Evolutionary conservation across 2,888 invertebrate species (phyloP), one percentile per base, ranked within the genome.

Genomic region (Heliconius charithonia): DNA sequence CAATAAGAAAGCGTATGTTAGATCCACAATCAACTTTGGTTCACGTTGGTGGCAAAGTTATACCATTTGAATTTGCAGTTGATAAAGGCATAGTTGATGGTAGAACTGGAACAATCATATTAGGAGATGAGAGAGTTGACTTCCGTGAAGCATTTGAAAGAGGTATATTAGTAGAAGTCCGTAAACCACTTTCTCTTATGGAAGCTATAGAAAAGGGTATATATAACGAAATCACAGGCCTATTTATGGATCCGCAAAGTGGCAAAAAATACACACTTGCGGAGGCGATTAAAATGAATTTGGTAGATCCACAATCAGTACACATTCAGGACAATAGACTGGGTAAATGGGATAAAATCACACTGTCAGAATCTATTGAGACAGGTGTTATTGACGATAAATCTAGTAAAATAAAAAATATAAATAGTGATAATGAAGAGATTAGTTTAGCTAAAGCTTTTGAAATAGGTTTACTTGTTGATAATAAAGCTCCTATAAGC

Each of bases 21-120:
- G 98, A 98, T 91, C 96, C 97, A 73, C 97, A 97, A 81, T 97
- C 97, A 62, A 98, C 98, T n/a, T 95, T 98, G 85, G 98, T 98
- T 59, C 97, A 97, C 83, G 96, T 98, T 80, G 96, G 97, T 80
- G 98, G 98, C 76, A 97, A 97, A 88, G 95, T 97, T 2, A 96
- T 97, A 84, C 97, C 98, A 19, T 98, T 98, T 89, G 97, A 97
- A 86, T 96, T 97, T 86, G 98, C 98, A 67, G 96, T 98, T 41
- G 96, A 96, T 83, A 96, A 96, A 81, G 97, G 97, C 73, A 96
- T 98, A 56, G 96, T 98, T 51, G 97, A 98, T 89, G 96, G 97
- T 13, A 96, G 96, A 83, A 96, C 96, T 72, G 98, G 98, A 62
- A 96, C 96, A 1, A 95, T 98, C 29, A 91, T 95, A 29, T 89